phyloP scores from a whole-genome alignment of 2,113 vertebrate genomes.

The Balaeniceps rex region DNA sequence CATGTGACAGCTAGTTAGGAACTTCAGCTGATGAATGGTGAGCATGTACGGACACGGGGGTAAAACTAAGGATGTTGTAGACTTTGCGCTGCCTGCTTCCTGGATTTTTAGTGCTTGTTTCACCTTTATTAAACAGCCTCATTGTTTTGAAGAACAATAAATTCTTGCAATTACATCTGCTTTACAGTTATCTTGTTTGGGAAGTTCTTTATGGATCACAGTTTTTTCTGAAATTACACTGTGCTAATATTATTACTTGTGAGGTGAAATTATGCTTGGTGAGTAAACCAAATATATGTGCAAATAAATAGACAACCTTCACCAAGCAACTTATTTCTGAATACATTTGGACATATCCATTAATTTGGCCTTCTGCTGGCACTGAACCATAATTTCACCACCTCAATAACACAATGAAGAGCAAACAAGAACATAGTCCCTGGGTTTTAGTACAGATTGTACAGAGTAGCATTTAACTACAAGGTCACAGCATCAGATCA shows the following conservation, averaged over 20 bases:
- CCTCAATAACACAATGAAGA: background rate
- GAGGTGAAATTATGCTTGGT: background rate
- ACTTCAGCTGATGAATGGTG: background rate
- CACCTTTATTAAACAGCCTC: background rate
- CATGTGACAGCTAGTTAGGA: background rate
- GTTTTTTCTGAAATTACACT: background rate
- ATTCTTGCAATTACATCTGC: background rate
- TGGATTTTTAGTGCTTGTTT: background rate
- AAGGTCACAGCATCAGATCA: background rate
- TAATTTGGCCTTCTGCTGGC: background rate
- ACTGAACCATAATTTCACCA: background rate
- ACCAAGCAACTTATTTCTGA: background rate
- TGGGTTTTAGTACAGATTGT: background rate
- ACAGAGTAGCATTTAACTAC: background rate
- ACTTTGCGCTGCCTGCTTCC: background rate
- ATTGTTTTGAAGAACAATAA: background rate
- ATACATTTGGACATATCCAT: background rate
- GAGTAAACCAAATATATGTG: background rate
- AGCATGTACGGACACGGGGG: background rate
- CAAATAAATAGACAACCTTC: background rate
- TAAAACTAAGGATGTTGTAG: background rate
- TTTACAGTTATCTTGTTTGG: background rate
- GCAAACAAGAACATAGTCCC: background rate
- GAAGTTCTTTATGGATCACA: background rate
- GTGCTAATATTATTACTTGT: background rate